phyloP scores from a whole-genome alignment of 2,797 vertebrate species.

The Girardinus metallicus region DNA sequence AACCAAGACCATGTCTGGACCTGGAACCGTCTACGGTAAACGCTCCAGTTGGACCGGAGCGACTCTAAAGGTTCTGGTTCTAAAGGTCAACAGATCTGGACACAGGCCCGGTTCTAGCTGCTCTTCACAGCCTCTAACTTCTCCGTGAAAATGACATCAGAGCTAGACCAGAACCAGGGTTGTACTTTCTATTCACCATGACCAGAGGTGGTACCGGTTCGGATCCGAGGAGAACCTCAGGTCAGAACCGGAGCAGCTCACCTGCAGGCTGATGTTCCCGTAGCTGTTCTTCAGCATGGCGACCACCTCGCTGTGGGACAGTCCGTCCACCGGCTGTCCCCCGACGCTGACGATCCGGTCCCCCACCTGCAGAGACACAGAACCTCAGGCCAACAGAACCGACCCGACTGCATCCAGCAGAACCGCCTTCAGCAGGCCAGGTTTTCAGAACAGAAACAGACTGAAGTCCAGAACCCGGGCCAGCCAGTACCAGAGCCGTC shows the following conservation, averaged over 20 bases:
- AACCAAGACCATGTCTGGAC: neutral
- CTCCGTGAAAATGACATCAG: too few relatives aligned
- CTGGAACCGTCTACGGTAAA: neutral
- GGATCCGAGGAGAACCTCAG: neutral
- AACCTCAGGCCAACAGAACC: neutral
- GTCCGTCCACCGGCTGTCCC: slow-evolving; percentile 86
- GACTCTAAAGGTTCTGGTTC: neutral
- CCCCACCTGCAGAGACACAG: slow-evolving; percentile 84
- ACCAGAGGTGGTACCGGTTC: neutral
- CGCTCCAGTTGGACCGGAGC: neutral
- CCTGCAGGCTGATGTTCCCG: slow-evolving; percentile 90
- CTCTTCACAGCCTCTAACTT: too few relatives aligned
- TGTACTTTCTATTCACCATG: too few relatives aligned
- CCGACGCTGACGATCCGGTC: slow-evolving; percentile 96
- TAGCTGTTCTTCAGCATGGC: slow-evolving; percentile 92
- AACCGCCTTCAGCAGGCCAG: neutral
- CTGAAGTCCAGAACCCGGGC: neutral
- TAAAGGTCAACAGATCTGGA: neutral
- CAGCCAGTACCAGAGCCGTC: neutral
- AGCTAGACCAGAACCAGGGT: too few relatives aligned
- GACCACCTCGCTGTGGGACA: slow-evolving; percentile 91
- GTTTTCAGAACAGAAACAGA: neutral
- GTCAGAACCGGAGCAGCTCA: slow-evolving; percentile 58
- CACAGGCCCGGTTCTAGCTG: too few relatives aligned
- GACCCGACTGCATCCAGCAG: neutral